Evolutionary conservation across 1,140 invertebrate genomes (phyloP).

Genomic region (Drosophila nebulosa): DNA sequence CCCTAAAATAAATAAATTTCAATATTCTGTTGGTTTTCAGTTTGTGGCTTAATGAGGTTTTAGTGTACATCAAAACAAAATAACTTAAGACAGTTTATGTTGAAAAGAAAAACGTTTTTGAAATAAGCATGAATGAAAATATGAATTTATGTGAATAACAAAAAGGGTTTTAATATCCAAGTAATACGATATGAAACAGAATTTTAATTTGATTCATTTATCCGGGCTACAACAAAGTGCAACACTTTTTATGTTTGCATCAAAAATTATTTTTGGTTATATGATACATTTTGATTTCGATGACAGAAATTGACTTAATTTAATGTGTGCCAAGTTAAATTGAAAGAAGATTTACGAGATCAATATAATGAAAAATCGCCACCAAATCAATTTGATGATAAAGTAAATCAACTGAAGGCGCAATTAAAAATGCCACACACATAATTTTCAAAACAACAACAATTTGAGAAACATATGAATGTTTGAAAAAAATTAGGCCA

Average conservation of each 20-base stretch:
- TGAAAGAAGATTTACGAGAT: conserved; percentile 36
- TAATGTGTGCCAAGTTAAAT: not conserved
- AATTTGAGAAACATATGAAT: conserved; percentile 24
- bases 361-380: not conserved
- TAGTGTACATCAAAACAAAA: conserved; percentile 58
- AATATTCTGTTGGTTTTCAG: not conserved
- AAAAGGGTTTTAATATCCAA: not conserved
- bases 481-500: conserved; percentile 31
- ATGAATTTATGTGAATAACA: conserved; percentile 7
- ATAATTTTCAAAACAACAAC: conserved; percentile 34
- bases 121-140: too few species aligned
- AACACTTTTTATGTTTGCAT: too few species aligned
- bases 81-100: conserved; percentile 48
- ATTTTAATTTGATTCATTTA: too few species aligned
- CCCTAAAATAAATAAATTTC: conserved; percentile 15
- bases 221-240: too few species aligned
- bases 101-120: conserved; percentile 19
- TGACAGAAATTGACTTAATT: too few species aligned
- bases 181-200: not conserved
- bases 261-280: too few species aligned
- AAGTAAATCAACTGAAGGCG: conserved; percentile 15
- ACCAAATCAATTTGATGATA: not conserved
- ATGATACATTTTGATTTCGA: too few species aligned
- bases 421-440: conserved; percentile 29
- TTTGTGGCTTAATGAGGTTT: conserved; percentile 56